phyloP scores from a whole-genome alignment of 2,797 vertebrate genomes.

The Acipenser oxyrinchus region DNA sequence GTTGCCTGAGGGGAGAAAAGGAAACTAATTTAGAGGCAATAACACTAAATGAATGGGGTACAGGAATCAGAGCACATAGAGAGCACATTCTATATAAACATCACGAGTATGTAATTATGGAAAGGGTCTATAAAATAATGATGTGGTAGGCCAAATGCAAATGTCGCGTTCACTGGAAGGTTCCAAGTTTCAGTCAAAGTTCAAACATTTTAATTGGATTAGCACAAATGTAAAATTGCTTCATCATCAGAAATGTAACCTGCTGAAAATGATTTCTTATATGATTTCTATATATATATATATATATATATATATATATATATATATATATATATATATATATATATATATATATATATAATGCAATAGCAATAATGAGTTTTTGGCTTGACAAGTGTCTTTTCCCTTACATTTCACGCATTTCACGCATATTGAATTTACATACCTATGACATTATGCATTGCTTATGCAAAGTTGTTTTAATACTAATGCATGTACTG shows the following conservation, averaged over 20 bases:
- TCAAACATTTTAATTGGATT: constrained; percentile 37
- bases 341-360: constrained; percentile 3
- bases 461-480: too few relatives aligned
- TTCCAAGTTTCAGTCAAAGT: constrained; percentile 43
- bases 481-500: too few relatives aligned
- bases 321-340: too few relatives aligned
- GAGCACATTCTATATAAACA: constrained; percentile 55
- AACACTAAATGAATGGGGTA: constrained; percentile 73
- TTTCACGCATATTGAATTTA: too few relatives aligned
- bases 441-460: too few relatives aligned
- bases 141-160: constrained; percentile 61
- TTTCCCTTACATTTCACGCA: too few relatives aligned
- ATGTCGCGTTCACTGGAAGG: constrained; percentile 42
- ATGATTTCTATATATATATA: too few relatives aligned
- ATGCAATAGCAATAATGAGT: not conserved
- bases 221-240: constrained; percentile 18
- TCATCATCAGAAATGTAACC: constrained; percentile 28
- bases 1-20: constrained; percentile 57
- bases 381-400: not conserved
- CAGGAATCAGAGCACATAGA: constrained; percentile 53
- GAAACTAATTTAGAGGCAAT: constrained; percentile 68
- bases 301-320: too few relatives aligned
- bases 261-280: constrained; percentile 14
- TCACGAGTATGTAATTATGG: constrained; percentile 55
- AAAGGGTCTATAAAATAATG: constrained; percentile 60